phyloP scores from a whole-genome alignment of 2,113 vertebrate species.

The Tauraco erythrolophus region DNA sequence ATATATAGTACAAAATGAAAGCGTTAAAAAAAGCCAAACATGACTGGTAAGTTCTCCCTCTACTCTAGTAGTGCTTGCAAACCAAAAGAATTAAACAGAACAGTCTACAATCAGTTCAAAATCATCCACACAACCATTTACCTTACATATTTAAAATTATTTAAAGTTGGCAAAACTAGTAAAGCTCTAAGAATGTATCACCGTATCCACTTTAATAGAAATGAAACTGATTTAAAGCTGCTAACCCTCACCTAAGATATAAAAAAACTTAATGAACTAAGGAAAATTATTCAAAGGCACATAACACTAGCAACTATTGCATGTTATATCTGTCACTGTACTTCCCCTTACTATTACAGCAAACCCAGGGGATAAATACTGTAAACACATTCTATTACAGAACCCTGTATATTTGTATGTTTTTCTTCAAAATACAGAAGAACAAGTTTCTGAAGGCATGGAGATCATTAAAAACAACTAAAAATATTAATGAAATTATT shows the following conservation, averaged over 20 bases:
- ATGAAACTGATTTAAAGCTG: background rate
- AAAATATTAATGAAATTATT: background rate
- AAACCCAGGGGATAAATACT: slow-evolving; percentile 13
- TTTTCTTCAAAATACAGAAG: slow-evolving; percentile 16
- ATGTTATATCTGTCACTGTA: slow-evolving; percentile 10
- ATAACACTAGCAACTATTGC: slow-evolving; percentile 26
- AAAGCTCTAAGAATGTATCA: background rate
- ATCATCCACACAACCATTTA: background rate
- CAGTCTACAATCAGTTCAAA: background rate
- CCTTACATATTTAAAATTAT: background rate
- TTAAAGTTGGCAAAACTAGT: background rate
- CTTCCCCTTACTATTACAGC: background rate
- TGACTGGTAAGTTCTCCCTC: background rate
- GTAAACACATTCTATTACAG: slow-evolving; percentile 27
- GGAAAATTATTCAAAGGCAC: slow-evolving; percentile 18
- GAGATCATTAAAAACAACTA: background rate
- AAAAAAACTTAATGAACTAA: background rate
- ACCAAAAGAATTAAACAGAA: background rate
- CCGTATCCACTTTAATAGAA: background rate
- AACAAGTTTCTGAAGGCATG: slow-evolving; percentile 12
- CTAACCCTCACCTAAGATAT: background rate
- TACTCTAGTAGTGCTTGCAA: background rate
- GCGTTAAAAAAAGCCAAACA: background rate
- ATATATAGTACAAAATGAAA: background rate
- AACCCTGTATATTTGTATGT: background rate